Conservation (phyloP, 2,888 invertebrate genomes). For the Toxonevra muliebris region DNA sequence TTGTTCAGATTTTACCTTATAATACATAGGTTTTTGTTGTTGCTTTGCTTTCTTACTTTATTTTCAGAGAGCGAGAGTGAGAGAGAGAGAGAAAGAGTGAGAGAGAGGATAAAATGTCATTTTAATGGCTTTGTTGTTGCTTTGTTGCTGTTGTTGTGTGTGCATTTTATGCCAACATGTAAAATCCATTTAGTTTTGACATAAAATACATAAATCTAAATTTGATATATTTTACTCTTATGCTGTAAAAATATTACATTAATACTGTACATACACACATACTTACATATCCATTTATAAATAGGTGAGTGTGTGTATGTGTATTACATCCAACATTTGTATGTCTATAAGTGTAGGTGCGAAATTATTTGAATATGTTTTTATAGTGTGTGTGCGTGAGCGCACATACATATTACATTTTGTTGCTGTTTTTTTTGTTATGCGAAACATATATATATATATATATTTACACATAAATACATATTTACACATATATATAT, state of each 20-base stretch:
- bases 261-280: not conserved
- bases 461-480: not conserved
- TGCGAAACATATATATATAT: not conserved
- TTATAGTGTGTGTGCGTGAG: not conserved
- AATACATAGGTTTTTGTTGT: not conserved
- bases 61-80: not conserved
- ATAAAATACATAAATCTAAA: slow-evolving; percentile 46
- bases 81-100: too few relatives aligned
- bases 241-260: not conserved
- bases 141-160: slow-evolving; percentile 23
- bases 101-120: not conserved
- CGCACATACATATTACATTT: not conserved
- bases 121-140: slow-evolving; percentile 5
- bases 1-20: slow-evolving; percentile 14
- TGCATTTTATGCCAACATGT: slow-evolving; percentile 40
- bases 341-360: not conserved
- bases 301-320: not conserved
- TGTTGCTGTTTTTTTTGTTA: not conserved
- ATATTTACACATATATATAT: not conserved
- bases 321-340: not conserved
- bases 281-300: not conserved
- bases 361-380: not conserved
- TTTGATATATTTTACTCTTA: slow-evolving; percentile 40
- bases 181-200: slow-evolving; percentile 47
- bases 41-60: not conserved